A percentile compares a stretch with the other conserved stretches of the same genome.
Evolutionary conservation across 2,797 vertebrate genomes (phyloP).

Genomic region (Sphenodon punctatus): DNA sequence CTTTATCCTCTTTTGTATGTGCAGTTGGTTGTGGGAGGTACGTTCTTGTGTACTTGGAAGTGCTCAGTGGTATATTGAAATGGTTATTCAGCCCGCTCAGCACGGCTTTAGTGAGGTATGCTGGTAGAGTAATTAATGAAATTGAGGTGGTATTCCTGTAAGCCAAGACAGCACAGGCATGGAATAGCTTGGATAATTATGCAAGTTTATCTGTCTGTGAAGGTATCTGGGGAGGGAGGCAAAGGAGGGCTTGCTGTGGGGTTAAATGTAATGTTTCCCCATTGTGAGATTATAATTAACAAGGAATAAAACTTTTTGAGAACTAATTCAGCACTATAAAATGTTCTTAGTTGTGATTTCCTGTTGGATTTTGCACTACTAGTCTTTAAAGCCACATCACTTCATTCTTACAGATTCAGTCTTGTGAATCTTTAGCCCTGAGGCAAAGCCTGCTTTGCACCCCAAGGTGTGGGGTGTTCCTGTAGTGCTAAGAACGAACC

Average conservation of each 20-base stretch:
- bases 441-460: background rate
- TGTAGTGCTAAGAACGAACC: background rate
- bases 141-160: background rate
- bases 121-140: background rate
- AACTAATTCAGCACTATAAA: background rate
- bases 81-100: background rate
- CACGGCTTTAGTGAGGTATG: background rate
- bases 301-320: background rate
- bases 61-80: background rate
- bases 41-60: background rate
- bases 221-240: background rate
- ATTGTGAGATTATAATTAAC: background rate
- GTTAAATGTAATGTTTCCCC: background rate
- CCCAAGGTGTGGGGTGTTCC: background rate
- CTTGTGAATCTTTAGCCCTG: background rate
- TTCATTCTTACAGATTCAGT: background rate
- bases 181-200: background rate
- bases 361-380: background rate
- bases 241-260: background rate
- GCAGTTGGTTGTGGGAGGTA: background rate
- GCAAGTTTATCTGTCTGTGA: background rate
- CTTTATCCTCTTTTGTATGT: accelerated
- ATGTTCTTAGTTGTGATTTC: background rate
- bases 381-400: background rate
- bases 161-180: background rate